These are phyloP conservation scores for Grapholita molesta DNA, from an alignment of 1,140 invertebrate genomes.

Conservation along the genomic window DNA sequence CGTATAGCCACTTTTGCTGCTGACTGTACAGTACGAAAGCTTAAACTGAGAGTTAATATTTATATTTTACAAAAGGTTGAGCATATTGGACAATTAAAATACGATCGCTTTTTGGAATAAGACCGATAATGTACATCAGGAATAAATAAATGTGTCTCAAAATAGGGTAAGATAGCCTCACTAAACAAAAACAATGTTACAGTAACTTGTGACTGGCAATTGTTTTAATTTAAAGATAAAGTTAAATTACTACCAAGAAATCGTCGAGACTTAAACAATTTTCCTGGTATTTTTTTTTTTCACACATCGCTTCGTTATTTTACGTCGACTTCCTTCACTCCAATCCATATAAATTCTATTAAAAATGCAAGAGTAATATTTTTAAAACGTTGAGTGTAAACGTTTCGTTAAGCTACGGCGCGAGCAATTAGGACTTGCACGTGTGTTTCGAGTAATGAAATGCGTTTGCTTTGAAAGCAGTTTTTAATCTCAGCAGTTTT, in stretches of 20 bases:
- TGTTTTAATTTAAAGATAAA: not conserved
- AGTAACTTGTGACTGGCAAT: no score
- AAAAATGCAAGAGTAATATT: conserved; percentile 48
- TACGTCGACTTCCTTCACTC: conserved; percentile 36
- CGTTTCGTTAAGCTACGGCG: conserved; percentile 22
- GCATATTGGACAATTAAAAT: no score
- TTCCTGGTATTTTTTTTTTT: conserved; percentile 22
- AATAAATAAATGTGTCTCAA: no score
- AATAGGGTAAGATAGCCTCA: no score
- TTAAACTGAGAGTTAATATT: no score
- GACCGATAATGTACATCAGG: no score
- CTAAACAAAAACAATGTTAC: no score
- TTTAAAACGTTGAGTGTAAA: conserved; percentile 35
- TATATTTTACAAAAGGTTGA: no score
- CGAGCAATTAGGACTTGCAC: conserved; percentile 39
- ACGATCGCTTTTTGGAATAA: no score
- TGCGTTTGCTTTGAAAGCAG: conserved; percentile 27
- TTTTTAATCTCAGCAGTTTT: conserved; percentile 32
- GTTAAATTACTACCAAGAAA: not conserved
- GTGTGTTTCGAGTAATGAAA: conserved; percentile 30
- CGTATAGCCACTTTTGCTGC: no score
- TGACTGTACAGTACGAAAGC: no score
- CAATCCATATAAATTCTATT: conserved; percentile 50
- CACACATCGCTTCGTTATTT: conserved; percentile 53
- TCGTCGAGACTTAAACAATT: not conserved